Base-by-base conservation (phyloP, 2,113 vertebrate species). In the Holacanthus passer region DNA sequence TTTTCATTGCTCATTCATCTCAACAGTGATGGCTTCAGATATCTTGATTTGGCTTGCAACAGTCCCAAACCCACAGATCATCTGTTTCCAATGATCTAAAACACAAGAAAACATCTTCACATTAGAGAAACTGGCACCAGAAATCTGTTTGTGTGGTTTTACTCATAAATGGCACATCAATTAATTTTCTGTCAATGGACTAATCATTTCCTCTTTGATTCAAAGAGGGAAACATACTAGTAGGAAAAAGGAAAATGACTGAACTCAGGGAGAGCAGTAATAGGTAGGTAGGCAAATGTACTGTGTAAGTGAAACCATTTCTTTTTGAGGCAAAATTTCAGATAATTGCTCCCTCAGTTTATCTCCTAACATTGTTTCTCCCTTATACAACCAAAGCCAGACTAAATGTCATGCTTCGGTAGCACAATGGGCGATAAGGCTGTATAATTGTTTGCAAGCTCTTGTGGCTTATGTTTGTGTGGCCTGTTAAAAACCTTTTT, bases 351-450 rank as follows among this genome's bases (percentile, higher is more conserved):
- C 31, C 37, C 55, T 39, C 41, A 59, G 22, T 79, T 83, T 83
- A 63, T 67, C 76, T 74, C 71, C 31, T 35, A 45, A 73, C 53
- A 68, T 72, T 77, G 83, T 88, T 82, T 76, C 56, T 76, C 84
- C 59, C 65, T 79, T 70, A 62, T 41, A 81, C 53, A 86, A 77
- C 27, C 65, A 53, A 39, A 77, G 47, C 58, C 66, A 73, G 58
- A 60, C 69, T 81, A 63, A 88, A 88, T 86, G 88, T 73, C 87
- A 86, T 29, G 63, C 76, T 63, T 60, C 39, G 50, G 69, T 45
- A 60, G 71, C 73, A 75, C 81, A 72, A 29, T 78, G 55, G n/a
- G 53, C 13, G 73, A 70, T 88, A 74, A 64, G 43, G 29, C 48
- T 78, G 53, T 79, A 8, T 73, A 77, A 48, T 55, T 70, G 52